A percentile compares a stretch with the other conserved stretches of the same genome.
Conservation (phyloP, 2,113 vertebrate genomes). For the Pteronura brasiliensis region DNA sequence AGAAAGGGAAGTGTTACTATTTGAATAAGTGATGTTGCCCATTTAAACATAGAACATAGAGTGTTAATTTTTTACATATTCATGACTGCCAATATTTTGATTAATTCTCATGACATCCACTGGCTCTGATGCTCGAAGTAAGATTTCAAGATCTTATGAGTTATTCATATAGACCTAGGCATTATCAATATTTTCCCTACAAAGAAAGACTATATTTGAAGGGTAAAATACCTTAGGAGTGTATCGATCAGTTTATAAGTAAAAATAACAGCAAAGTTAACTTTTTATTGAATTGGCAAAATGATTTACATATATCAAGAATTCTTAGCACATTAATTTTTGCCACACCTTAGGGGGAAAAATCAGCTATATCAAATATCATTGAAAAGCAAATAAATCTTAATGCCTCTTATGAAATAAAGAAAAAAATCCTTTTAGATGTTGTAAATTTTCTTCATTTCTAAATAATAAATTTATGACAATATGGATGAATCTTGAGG, state of each 20-base stretch:
- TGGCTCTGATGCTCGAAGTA: background rate
- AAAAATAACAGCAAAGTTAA: background rate
- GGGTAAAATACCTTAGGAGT: background rate
- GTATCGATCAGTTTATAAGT: background rate
- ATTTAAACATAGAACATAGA: background rate
- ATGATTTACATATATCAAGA: background rate
- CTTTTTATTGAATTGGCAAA: conserved; percentile 22
- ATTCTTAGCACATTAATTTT: background rate
- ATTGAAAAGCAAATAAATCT: conserved; percentile 5
- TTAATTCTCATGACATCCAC: background rate
- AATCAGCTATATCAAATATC: background rate
- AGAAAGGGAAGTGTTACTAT: background rate
- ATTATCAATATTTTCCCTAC: background rate
- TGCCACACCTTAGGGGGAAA: background rate
- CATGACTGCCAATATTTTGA: conserved; percentile 19
- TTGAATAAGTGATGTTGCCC: background rate
- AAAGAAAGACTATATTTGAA: background rate
- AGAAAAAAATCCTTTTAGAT: background rate
- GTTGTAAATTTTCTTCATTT: conserved; percentile 14
- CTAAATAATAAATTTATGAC: background rate
- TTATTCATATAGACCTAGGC: background rate
- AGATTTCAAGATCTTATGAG: background rate
- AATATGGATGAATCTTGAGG: background rate
- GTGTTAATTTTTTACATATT: conserved; percentile 37
- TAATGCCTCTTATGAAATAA: background rate